Evolutionary conservation across 92 coral and sea anemone genomes (phyloP), one percentile per base, ranked within the genome.

Genomic region (Hydrozoanthus gracilis): DNA sequence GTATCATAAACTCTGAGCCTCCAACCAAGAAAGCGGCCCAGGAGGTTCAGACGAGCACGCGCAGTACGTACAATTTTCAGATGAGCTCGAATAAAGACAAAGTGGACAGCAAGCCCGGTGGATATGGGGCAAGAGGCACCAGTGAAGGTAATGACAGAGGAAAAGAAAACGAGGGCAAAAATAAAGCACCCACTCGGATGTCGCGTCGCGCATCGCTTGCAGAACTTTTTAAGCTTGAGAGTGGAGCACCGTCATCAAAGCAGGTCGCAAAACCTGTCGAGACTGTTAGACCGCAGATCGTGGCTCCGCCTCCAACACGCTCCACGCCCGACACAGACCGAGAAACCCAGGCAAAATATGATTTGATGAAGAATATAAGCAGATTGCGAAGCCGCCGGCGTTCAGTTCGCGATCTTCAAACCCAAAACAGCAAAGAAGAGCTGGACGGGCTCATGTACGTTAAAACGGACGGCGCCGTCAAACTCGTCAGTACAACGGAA

Each of bases 381-480:
- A 86, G 93, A 39, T 71, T 94, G 77, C 91, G 98, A 45, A 72
- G 93, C 78, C 90, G 98, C 48, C 86, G 98, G 46, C 87, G 98
- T 54, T 94, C 98, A 11, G 90, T 94, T 16, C 98, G 98, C 55
- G 98, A 94, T 92, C 87, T 94, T 44, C 95, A 94, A 87, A 80
- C 85, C 45, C 85, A 80, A 54, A 80, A 80, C 74, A 92, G 88
- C 84, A 88, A 89, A 18, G 98, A 94, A 52, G 98, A 94, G 64
- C 73, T 94, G 85, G 98, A 94, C 4, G 98, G 98, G 17, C 87
- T 94, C 48, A 94, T 94, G 98, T 94, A 94, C 78, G 98, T 94
- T 3, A 94, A 94, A 80, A 94, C 91, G 54, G 98, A 94, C 50
- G 98, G 92, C 54, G 78, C 94, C 5, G 98, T 94, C 7, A 94